These are phyloP conservation scores for Dasyurus viverrinus DNA, from an alignment of 2,113 vertebrate species.

Conservation along the genomic window DNA sequence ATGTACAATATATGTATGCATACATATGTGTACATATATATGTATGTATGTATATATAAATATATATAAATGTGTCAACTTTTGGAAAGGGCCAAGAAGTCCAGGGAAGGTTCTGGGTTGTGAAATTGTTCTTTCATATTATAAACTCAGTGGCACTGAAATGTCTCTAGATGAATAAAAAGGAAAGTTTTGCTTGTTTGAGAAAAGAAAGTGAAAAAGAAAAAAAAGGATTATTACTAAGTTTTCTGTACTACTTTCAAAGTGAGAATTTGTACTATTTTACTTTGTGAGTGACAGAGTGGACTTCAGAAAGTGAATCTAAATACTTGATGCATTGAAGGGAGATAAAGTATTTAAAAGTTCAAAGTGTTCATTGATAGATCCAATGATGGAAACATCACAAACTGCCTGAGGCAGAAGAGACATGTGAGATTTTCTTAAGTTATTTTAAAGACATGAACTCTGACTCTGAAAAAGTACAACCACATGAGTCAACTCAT, in stretches of 20 bases:
- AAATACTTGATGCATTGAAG: neutral
- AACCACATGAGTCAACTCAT: constrained; percentile 6
- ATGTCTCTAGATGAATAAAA: neutral
- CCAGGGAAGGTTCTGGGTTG: neutral
- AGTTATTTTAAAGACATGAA: constrained; percentile 19
- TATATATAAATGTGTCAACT: neutral
- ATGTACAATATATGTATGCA: too few relatives aligned
- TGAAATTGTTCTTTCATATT: neutral
- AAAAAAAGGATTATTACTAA: neutral
- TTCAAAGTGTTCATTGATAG: neutral
- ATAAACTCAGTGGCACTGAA: neutral
- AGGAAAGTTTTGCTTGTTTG: neutral
- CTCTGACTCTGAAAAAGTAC: neutral
- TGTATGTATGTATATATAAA: too few relatives aligned
- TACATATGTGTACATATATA: neutral
- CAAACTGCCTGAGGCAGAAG: constrained; percentile 28
- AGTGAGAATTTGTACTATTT: neutral
- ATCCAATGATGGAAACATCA: constrained; percentile 49
- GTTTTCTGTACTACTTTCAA: constrained; percentile 19
- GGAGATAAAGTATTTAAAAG: constrained; percentile 36
- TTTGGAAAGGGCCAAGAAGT: neutral
- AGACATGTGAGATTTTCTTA: neutral
- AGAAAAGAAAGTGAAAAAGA: neutral
- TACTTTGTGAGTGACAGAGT: neutral
- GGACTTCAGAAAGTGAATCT: constrained; percentile 34